Conservation (phyloP, 2,888 invertebrate species). For the Hypolimnas misippus region DNA sequence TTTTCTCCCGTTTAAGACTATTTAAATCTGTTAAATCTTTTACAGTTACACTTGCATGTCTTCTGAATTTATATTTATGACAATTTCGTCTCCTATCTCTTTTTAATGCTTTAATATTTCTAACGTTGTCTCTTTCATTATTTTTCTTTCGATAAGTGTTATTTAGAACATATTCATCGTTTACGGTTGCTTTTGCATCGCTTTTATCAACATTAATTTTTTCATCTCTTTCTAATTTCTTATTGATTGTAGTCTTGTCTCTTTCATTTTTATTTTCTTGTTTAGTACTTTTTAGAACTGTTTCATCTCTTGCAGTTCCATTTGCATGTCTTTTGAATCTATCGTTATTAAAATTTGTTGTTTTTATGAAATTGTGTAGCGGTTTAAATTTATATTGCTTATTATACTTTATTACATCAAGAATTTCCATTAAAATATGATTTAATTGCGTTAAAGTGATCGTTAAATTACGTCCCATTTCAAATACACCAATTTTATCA, state of each 20-base stretch:
- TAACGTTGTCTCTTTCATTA: no score
- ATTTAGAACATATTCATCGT: no score
- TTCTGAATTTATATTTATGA: no score
- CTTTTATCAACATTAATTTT: no score
- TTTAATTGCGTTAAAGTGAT: slow-evolving; percentile 29
- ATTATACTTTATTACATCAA: slow-evolving; percentile 17
- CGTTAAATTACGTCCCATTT: slow-evolving; percentile 35
- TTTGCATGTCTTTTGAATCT: slow-evolving; percentile 16
- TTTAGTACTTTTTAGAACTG: background rate
- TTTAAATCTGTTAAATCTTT: background rate
- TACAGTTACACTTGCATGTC: background rate
- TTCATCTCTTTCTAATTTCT: background rate
- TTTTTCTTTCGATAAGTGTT: background rate
- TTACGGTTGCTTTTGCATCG: no score
- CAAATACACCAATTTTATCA: background rate
- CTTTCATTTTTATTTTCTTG: background rate
- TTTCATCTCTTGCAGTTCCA: background rate
- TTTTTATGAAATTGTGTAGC: background rate
- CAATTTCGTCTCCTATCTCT: no score
- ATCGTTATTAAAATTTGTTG: background rate
- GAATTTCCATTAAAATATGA: slow-evolving; percentile 19
- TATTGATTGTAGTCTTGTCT: background rate
- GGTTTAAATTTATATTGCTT: slow-evolving; percentile 3
- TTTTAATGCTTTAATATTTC: no score
- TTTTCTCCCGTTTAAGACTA: background rate